Evolutionary conservation across 2,888 invertebrate genomes (phyloP).

Genomic region (Holacanthella duospinosa): DNA sequence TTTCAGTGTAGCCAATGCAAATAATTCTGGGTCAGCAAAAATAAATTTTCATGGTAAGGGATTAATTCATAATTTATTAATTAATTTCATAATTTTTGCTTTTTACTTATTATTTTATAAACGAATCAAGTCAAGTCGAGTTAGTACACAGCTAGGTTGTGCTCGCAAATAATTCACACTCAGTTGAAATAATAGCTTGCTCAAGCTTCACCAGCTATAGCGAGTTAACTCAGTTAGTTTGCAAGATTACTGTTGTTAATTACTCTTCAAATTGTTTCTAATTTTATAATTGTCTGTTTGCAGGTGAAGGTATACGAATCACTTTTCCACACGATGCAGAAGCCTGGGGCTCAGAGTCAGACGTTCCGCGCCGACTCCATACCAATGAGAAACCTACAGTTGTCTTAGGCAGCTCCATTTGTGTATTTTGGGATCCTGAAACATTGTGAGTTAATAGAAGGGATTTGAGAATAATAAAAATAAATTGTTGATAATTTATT

Average conservation of each 20-base stretch:
- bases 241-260: no score
- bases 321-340: not conserved
- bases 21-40: not conserved
- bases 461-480: not conserved
- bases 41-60: not conserved
- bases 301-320: not conserved
- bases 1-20: not conserved
- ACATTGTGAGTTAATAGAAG: not conserved
- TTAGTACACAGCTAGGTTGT: no score
- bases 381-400: not conserved
- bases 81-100: no score
- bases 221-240: not conserved
- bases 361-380: not conserved
- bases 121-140: no score
- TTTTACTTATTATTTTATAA: no score
- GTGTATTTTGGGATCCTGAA: conserved; percentile 1
- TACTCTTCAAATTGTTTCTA: not conserved
- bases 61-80: no score
- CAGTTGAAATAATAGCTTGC: no score
- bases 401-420: not conserved
- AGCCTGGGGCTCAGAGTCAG: not conserved
- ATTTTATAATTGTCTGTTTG: not conserved
- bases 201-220: not conserved
- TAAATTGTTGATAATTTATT: not conserved
- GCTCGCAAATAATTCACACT: no score